These are phyloP conservation scores for Myotis lucifugus DNA, from an alignment of 2,113 vertebrate genomes.

Conservation along the genomic window DNA sequence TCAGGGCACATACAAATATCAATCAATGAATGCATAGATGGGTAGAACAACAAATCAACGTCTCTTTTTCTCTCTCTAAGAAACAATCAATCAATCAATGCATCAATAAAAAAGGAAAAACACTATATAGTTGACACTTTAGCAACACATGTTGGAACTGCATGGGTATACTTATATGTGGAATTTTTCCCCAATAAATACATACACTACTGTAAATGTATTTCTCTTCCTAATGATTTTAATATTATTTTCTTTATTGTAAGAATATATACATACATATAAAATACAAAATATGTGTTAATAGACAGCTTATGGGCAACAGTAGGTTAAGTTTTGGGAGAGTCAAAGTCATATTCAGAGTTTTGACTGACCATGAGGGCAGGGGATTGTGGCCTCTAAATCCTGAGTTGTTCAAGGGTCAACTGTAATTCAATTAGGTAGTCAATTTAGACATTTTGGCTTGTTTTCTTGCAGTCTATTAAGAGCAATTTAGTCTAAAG, in stretches of 20 bases:
- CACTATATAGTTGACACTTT: neutral
- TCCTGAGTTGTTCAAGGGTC: neutral
- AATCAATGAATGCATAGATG: neutral
- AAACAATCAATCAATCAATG: neutral
- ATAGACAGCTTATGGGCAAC: neutral
- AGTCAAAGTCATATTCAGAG: neutral
- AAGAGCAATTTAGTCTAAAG: neutral
- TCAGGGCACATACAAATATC: neutral
- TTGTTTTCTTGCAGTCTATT: slow-evolving; percentile 3
- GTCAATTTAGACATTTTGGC: neutral
- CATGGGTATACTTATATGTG: neutral
- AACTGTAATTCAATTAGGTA: neutral
- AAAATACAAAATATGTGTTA: neutral
- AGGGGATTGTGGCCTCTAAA: neutral
- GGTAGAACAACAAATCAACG: neutral
- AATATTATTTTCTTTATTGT: neutral
- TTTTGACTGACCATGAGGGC: neutral
- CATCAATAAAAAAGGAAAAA: neutral
- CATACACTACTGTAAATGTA: neutral
- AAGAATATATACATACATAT: neutral
- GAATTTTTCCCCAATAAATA: neutral
- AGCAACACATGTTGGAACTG: neutral
- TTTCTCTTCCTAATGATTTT: neutral
- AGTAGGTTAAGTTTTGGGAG: neutral
- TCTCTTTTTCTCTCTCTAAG: neutral